Percentiles rank a stretch among this genome's conserved stretches.
Conservation (phyloP, 2,113 vertebrate genomes). For the Neomonachus schauinslandi region DNA sequence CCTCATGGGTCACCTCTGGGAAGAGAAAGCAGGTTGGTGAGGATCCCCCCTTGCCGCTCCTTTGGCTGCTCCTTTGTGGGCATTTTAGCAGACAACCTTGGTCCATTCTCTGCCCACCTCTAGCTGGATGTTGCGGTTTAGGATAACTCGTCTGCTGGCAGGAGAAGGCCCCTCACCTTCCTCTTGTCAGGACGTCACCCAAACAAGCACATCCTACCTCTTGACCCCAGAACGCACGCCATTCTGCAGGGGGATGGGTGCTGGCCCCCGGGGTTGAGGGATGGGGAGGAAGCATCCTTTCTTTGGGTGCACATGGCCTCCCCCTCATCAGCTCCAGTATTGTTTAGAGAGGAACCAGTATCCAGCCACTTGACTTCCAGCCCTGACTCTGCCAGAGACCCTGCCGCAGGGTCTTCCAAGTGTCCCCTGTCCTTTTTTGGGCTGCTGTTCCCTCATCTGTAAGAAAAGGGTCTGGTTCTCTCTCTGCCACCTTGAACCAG, state of each 20-base stretch:
- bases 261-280: background rate
- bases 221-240: background rate
- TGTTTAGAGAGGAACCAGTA: background rate
- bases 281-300: background rate
- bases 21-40: background rate
- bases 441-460: background rate
- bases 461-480: background rate
- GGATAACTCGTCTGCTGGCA: background rate
- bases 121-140: background rate
- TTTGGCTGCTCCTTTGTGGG: background rate
- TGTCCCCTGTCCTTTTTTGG: fast-evolving
- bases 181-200: background rate
- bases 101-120: background rate
- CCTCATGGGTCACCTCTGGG: background rate
- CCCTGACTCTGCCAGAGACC: background rate
- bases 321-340: background rate
- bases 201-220: background rate
- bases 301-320: background rate
- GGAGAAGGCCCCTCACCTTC: background rate
- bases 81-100: background rate
- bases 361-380: background rate
- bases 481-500: background rate
- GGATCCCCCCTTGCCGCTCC: background rate
- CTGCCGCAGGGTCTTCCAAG: background rate
- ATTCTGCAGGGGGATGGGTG: background rate